Evolutionary conservation across 2,113 vertebrate genomes (phyloP).

Genomic region (Cisticola juncidis): DNA sequence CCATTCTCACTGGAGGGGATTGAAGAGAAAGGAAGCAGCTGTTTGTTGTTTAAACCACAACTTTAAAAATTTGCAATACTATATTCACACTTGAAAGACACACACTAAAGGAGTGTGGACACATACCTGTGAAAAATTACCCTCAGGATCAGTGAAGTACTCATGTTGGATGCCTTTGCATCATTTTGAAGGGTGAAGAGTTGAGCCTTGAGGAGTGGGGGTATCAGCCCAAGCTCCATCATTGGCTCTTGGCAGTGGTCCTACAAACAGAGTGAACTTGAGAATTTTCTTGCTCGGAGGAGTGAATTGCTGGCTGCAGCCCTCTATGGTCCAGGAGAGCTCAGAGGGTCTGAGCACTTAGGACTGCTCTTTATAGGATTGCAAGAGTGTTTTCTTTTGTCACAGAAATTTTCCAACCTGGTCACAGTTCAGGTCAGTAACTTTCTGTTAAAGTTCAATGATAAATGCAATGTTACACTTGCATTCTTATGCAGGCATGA

Average conservation of each 20-base stretch:
- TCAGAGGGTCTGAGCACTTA: not conserved
- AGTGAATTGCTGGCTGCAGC: not conserved
- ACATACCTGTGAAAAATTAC: not conserved
- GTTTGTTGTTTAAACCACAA: not conserved
- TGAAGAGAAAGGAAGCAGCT: not conserved
- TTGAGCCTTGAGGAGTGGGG: not conserved
- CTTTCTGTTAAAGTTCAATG: not conserved
- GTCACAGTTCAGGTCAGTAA: not conserved
- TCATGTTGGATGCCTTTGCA: not conserved
- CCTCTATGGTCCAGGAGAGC: not conserved
- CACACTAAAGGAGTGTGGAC: not conserved
- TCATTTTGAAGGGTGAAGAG: not conserved
- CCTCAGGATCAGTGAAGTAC: not conserved
- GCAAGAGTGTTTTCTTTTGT: not conserved
- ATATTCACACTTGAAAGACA: not conserved
- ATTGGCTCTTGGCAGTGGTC: not conserved
- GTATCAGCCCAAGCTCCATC: not conserved
- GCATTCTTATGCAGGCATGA: not conserved
- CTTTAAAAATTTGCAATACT: not conserved
- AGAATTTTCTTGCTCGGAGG: rapidly evolving
- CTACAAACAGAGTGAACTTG: not conserved
- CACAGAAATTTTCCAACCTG: not conserved
- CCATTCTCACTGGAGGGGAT: not conserved
- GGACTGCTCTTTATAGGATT: not conserved
- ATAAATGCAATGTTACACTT: not conserved